Conservation (phyloP, 2,797 vertebrate species). For the Diplodus puntazzo region DNA sequence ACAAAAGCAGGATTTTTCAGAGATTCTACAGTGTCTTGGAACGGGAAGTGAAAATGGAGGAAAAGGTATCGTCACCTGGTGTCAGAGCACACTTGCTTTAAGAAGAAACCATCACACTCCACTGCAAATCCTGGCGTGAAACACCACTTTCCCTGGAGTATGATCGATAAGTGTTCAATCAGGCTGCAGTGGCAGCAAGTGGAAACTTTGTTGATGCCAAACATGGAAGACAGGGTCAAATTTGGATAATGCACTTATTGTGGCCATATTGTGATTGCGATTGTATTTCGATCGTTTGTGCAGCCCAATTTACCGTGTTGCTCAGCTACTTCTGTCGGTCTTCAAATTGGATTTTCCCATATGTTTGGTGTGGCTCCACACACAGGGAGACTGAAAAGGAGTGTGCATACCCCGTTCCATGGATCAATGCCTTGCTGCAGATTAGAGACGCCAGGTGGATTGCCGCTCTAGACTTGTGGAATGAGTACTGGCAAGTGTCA, state of each 20-base stretch:
- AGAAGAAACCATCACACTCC: constrained; percentile 5
- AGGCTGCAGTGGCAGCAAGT: constrained; percentile 4
- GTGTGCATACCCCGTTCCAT: neutral
- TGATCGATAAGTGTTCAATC: neutral
- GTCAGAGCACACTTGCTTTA: constrained; percentile 4
- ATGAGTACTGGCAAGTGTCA: neutral
- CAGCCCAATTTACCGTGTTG: too few species aligned
- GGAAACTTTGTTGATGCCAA: constrained; percentile 6
- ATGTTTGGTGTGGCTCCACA: neutral
- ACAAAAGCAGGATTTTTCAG: constrained; percentile 11
- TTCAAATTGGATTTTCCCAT: neutral
- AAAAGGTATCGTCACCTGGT: neutral
- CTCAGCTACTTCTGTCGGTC: too few species aligned
- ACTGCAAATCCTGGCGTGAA: constrained; percentile 19
- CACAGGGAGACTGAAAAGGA: neutral
- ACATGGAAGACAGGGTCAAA: neutral
- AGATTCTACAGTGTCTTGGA: neutral
- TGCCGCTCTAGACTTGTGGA: neutral
- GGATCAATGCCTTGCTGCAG: constrained; percentile 8
- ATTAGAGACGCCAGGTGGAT: neutral
- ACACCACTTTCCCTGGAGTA: constrained; percentile 2
- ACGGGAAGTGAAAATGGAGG: neutral
- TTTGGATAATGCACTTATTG: too few species aligned
- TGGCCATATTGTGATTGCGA: too few species aligned
- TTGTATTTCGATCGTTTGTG: too few species aligned